Base-by-base conservation (phyloP, 2,888 invertebrate genomes). In the Pyrgus malvae region DNA sequence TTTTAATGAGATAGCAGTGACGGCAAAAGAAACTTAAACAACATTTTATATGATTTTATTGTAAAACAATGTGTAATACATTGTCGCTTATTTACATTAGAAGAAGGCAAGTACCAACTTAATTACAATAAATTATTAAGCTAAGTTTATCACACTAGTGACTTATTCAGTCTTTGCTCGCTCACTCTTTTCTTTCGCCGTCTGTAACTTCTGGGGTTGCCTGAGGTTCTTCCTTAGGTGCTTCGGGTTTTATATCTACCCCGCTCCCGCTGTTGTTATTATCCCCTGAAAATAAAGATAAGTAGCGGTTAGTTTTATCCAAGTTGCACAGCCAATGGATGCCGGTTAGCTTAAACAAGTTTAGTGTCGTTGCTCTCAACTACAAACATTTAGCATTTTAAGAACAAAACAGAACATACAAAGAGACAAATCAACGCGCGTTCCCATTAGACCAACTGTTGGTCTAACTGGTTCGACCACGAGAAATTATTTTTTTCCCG, bases 111-210 rank as follows among this genome's bases (percentile, higher is more conserved):
- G 54, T 48, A 25, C 7, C 21, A 16, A 56, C 40, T 53, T 55
- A 49, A 56, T 54, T 56, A 55, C 33, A 56, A 58, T 59, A 61
- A 61, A 58, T 59, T 59, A 59, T 45, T 56, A 60, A 33, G 37
- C 46, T 58, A 56, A 45, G n/a, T 46, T 41, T 58, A 61, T 63
- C 60, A 63, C 58, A 59, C 51, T 60, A 62, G 46, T 55, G 57
- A 61, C 59, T 77, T 75, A 80, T 74, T 83, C 83, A 83, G 83
- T 80, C 83, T 83, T 83, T 27, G 76, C 69, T 68, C 67, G 60
- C 60, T 56, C 42, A 65, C 67, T 66, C 62, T 59, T 65, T 70
- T 53, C 63, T 60, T 60, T 68, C 63, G 51, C 65, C 64, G 59
- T 68, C 66, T 17, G 58, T 61, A 14, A 58, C 16, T 38, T 55